Conservation (phyloP, 2,797 vertebrate species). For the Forpus xanthops region DNA sequence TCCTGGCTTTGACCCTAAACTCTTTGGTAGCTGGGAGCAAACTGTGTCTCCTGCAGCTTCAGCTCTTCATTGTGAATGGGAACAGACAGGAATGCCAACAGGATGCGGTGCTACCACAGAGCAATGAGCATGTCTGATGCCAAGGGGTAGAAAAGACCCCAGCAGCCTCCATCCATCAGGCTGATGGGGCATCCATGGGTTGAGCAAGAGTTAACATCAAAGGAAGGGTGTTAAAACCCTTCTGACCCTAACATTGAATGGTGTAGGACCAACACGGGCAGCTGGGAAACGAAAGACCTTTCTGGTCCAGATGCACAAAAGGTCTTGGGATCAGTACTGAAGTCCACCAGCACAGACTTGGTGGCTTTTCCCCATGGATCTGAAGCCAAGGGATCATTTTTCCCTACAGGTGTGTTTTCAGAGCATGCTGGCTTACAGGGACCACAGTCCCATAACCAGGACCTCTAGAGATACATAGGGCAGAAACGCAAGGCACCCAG, state of each 20-base stretch:
- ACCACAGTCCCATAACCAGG: neutral
- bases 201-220: neutral
- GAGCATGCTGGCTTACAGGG: neutral
- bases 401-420: neutral
- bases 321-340: fast-evolving
- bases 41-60: fast-evolving
- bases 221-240: fast-evolving
- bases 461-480: neutral
- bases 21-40: neutral
- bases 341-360: neutral
- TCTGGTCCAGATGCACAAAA: neutral
- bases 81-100: neutral
- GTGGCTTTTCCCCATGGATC: neutral
- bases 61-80: neutral
- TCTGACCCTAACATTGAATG: fast-evolving
- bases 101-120: fast-evolving
- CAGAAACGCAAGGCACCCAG: neutral
- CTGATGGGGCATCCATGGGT: fast-evolving
- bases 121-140: fast-evolving
- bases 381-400: neutral
- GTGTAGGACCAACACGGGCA: neutral
- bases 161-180: neutral
- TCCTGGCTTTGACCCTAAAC: neutral
- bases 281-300: neutral
- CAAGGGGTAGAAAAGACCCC: neutral